Conservation (phyloP, 2,888 invertebrate species). For the Tenthredo scrophulariae region DNA sequence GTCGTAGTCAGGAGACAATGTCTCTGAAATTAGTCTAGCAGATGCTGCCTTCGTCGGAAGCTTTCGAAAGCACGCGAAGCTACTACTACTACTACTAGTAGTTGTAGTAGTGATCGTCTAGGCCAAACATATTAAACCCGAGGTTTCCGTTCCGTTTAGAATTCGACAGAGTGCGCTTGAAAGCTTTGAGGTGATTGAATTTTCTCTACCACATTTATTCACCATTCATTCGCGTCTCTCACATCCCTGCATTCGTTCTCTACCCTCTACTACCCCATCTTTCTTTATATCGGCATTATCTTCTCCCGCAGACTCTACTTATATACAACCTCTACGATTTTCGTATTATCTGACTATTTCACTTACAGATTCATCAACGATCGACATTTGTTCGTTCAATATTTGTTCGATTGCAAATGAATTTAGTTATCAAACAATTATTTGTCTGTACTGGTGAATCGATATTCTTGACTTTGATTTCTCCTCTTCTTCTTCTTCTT, state of each 20-base stretch:
- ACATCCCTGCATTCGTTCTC: background rate
- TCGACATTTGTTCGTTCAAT: no score
- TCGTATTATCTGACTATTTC: background rate
- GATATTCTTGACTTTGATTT: background rate
- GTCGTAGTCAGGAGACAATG: background rate
- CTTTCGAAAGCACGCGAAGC: conserved; percentile 36
- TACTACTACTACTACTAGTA: background rate
- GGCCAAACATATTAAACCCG: conserved; percentile 19
- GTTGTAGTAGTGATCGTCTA: background rate
- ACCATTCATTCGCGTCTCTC: background rate
- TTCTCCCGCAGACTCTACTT: background rate
- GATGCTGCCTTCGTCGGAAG: conserved; percentile 52
- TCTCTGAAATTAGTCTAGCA: conserved; percentile 39
- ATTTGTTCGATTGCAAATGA: no score
- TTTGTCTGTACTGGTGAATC: background rate
- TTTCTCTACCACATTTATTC: conserved; percentile 25
- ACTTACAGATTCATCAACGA: no score
- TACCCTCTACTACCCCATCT: background rate
- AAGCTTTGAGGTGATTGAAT: conserved; percentile 43
- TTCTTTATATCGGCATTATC: background rate
- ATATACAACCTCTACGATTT: background rate
- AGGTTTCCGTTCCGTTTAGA: conserved; percentile 14
- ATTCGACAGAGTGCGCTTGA: conserved; percentile 29
- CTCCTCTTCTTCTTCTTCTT: background rate
- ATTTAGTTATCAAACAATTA: background rate